Conservation (phyloP, 1,140 invertebrate species). For the Hyles euphorbiae region DNA sequence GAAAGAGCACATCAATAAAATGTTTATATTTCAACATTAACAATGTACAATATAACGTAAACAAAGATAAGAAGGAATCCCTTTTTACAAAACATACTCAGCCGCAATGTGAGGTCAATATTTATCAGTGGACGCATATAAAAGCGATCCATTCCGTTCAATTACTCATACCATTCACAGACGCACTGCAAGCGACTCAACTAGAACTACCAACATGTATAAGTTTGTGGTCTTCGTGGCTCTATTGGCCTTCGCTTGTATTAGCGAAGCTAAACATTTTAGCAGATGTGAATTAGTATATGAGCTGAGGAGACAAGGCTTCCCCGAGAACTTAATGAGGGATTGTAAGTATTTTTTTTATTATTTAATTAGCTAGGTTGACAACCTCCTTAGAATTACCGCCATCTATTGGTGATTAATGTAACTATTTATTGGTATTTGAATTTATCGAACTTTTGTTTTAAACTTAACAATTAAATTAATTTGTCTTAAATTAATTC, state of each 20-base stretch:
- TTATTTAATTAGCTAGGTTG: neutral
- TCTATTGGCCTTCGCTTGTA: constrained; percentile 1
- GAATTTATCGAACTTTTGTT: too few species aligned
- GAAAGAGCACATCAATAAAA: too few species aligned
- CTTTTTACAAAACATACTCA: neutral
- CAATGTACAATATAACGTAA: too few species aligned
- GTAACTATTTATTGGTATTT: too few species aligned
- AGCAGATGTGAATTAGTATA: constrained; percentile 37
- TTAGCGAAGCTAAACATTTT: constrained; percentile 29
- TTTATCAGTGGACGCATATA: constrained; percentile 3
- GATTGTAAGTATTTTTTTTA: constrained; percentile 37
- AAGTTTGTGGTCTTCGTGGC: constrained; percentile 1
- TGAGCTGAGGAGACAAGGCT: constrained; percentile 41
- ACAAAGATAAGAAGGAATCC: constrained; percentile 10
- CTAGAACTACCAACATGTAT: neutral
- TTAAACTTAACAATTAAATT: too few species aligned
- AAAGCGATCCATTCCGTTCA: neutral
- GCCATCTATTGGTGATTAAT: too few species aligned
- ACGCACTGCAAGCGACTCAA: neutral
- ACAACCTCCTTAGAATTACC: neutral
- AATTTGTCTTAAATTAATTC: too few species aligned
- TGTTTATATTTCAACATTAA: too few species aligned
- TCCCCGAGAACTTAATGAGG: constrained; percentile 39
- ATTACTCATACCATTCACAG: neutral
- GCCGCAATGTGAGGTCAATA: constrained; percentile 3